Conservation (phyloP, 2,797 vertebrate species). For the Oryzias dopingdopingensis region DNA sequence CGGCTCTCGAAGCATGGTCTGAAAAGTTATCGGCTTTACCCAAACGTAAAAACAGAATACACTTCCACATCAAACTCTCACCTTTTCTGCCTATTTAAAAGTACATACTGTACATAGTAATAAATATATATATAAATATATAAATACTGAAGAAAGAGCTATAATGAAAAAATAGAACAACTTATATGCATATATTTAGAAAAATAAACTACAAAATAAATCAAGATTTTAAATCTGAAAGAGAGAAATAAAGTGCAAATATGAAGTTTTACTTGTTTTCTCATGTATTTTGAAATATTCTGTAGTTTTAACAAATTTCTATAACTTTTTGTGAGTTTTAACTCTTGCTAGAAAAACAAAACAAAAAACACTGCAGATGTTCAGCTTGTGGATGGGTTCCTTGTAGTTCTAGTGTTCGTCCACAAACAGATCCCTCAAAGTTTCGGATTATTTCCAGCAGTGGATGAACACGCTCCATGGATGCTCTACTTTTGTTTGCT, state of each 20-base stretch:
- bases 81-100: constrained; percentile 46
- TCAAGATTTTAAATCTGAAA: constrained; percentile 64
- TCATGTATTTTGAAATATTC: constrained; percentile 81
- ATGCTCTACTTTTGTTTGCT: constrained; percentile 35
- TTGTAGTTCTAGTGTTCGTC: constrained; percentile 36
- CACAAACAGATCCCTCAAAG: constrained; percentile 28
- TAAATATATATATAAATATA: constrained; percentile 64
- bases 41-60: background rate
- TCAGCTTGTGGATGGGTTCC: constrained; percentile 46
- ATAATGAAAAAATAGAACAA: constrained; percentile 61
- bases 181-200: constrained; percentile 80
- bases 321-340: constrained; percentile 76
- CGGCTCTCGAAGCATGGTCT: constrained; percentile 92
- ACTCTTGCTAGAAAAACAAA: constrained; percentile 49
- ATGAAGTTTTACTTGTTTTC: constrained; percentile 69
- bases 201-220: constrained; percentile 37
- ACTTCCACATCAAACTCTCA: background rate
- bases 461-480: constrained; percentile 26
- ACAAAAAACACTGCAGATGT: constrained; percentile 25
- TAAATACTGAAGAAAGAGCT: constrained; percentile 74
- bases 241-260: constrained; percentile 55
- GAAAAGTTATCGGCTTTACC: constrained; percentile 53
- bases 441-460: constrained; percentile 30
- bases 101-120: constrained; percentile 70
- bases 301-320: constrained; percentile 82